Conservation (phyloP, 2,888 invertebrate species). For the Thymelicus acteon region DNA sequence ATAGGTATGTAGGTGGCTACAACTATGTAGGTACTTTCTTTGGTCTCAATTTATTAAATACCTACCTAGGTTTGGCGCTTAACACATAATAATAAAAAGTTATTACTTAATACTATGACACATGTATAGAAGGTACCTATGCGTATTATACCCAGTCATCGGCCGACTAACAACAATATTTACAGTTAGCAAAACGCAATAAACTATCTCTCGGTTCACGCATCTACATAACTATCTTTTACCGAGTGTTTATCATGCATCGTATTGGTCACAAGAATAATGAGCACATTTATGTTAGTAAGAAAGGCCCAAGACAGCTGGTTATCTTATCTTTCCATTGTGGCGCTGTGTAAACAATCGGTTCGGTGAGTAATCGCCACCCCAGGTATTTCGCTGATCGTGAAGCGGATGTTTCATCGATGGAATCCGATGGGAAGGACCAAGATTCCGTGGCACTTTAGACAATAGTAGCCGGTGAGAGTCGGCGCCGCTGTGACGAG, state of each 20-base stretch:
- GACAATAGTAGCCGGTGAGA: conserved; percentile 83
- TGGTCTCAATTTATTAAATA: no score
- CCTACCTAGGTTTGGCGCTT: no score
- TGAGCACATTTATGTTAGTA: conserved; percentile 28
- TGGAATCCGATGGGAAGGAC: conserved; percentile 82
- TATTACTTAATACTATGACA: no score
- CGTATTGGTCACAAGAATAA: conserved; percentile 26
- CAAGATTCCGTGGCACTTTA: conserved; percentile 82
- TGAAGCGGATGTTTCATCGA: conserved; percentile 75
- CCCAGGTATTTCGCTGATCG: conserved; percentile 68
- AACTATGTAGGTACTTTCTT: no score
- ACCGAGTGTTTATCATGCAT: conserved; percentile 12
- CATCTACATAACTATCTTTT: conserved; percentile 9
- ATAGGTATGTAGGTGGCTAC: no score
- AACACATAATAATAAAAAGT: not conserved
- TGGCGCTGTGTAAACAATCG: conserved; percentile 54
- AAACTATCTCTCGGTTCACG: conserved; percentile 29
- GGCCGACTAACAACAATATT: conserved; percentile 35
- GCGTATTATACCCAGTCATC: conserved; percentile 20
- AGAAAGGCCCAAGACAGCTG: conserved; percentile 44
- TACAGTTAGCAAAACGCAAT: conserved; percentile 36
- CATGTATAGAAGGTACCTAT: not conserved
- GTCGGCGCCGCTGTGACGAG: conserved; percentile 82
- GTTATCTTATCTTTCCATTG: conserved; percentile 71
- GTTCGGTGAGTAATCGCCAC: conserved; percentile 61